Evolutionary conservation across 2,113 vertebrate genomes (phyloP).

Genomic region (Cephalopterus ornatus): DNA sequence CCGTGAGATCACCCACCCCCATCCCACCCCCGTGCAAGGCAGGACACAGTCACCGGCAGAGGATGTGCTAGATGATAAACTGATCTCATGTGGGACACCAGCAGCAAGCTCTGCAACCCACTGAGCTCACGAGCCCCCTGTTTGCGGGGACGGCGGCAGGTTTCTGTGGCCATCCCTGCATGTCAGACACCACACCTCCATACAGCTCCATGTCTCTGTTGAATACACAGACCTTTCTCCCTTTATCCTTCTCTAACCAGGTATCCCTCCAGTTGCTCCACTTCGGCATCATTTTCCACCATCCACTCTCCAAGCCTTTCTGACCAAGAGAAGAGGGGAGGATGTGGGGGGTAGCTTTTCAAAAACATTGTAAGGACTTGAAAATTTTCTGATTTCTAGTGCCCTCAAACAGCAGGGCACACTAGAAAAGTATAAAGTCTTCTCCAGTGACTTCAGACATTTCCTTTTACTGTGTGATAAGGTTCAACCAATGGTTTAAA

Average conservation of each 20-base stretch:
- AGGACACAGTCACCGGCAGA: not conserved
- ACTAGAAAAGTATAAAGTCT: not conserved
- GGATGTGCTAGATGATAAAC: not conserved
- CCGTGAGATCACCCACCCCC: not conserved
- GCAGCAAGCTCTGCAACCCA: accelerated
- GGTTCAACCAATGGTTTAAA: not conserved
- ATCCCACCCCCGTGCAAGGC: no score
- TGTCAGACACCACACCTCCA: not conserved
- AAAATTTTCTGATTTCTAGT: not conserved
- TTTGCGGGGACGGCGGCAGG: accelerated
- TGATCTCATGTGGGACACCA: accelerated
- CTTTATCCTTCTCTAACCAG: not conserved
- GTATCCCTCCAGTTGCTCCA: not conserved
- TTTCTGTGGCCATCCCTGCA: not conserved
- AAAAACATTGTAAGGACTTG: not conserved
- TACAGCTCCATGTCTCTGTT: not conserved
- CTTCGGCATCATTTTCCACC: not conserved
- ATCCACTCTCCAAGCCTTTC: not conserved
- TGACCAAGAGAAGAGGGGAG: not conserved
- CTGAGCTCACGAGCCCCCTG: not conserved
- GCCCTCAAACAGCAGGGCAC: not conserved
- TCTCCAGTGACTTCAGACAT: not conserved
- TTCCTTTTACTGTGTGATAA: not conserved
- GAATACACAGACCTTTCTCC: not conserved
- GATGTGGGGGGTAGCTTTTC: not conserved